Evolutionary conservation across 2,888 invertebrate species (phyloP).

Genomic region (Lasioglossum figueresi): DNA sequence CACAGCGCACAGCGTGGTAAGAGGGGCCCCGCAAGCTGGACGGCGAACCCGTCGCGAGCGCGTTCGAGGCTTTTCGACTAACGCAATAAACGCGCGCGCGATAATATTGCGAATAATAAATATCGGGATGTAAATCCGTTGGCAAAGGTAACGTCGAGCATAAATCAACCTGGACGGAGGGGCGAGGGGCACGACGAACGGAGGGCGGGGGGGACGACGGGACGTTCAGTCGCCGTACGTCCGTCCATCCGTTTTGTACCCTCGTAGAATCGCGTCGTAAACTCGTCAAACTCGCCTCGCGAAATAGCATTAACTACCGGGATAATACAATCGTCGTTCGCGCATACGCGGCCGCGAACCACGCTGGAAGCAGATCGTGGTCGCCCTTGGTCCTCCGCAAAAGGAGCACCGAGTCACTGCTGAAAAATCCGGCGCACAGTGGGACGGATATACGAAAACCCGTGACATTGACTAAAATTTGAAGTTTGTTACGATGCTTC

Average conservation of each 20-base stretch:
- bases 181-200: conserved; percentile 31
- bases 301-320: conserved; percentile 83
- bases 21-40: conserved; percentile 46
- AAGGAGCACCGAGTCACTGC: not conserved
- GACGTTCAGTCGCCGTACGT: conserved; percentile 44
- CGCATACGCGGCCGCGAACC: conserved; percentile 40
- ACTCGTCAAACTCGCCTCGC: conserved; percentile 83
- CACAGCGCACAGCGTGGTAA: conserved; percentile 32
- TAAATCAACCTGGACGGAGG: conserved; percentile 80
- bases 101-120: conserved; percentile 84
- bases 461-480: no score
- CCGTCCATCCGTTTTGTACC: conserved; percentile 76
- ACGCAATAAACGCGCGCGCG: conserved; percentile 81
- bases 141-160: conserved; percentile 83
- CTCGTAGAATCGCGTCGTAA: conserved; percentile 81
- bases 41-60: conserved; percentile 41
- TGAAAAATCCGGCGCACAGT: not conserved
- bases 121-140: conserved; percentile 84
- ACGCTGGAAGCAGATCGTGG: conserved; percentile 39
- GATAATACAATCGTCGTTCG: conserved; percentile 82
- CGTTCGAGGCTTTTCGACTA: conserved; percentile 78
- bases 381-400: not conserved
- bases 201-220: conserved; percentile 40
- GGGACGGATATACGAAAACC: no score
- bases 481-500: no score